Evolutionary conservation across 2,797 vertebrate species (phyloP).

Genomic region (Micrastur ruficollis): DNA sequence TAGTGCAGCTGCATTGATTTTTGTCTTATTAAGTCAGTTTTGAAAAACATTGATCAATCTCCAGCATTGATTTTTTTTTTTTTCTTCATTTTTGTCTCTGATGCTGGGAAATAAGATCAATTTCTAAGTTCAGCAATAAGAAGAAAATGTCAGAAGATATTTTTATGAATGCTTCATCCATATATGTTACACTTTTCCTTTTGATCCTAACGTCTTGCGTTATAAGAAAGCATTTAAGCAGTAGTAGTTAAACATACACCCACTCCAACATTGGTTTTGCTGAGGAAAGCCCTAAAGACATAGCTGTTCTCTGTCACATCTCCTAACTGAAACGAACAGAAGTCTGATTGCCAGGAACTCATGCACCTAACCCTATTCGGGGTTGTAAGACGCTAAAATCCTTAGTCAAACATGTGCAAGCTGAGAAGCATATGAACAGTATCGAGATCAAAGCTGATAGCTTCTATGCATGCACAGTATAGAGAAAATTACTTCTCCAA

Average conservation of each 20-base stretch:
- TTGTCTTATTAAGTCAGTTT: constrained; percentile 59
- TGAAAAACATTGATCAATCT: constrained; percentile 58
- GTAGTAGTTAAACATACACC: not conserved
- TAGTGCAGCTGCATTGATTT: constrained; percentile 47
- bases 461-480: rapidly evolving
- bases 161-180: constrained; percentile 9
- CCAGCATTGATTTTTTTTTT: constrained; percentile 37
- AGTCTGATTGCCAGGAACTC: not conserved
- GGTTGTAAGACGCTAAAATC: not conserved
- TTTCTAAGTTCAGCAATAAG: constrained; percentile 44
- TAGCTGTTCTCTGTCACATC: not conserved
- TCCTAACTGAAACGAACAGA: not conserved
- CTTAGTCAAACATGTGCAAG: not conserved
- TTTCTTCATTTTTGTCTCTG: constrained; percentile 50
- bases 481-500: not conserved
- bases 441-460: not conserved
- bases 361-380: not conserved
- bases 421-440: not conserved
- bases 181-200: not conserved
- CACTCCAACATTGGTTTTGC: not conserved
- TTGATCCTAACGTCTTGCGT: not conserved
- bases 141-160: constrained; percentile 52
- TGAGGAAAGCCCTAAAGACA: not conserved
- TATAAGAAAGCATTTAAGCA: not conserved
- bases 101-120: constrained; percentile 57